These are phyloP conservation scores for Cardiocondyla obscurior DNA, from an alignment of 1,140 invertebrate species.

Conservation along the genomic window DNA sequence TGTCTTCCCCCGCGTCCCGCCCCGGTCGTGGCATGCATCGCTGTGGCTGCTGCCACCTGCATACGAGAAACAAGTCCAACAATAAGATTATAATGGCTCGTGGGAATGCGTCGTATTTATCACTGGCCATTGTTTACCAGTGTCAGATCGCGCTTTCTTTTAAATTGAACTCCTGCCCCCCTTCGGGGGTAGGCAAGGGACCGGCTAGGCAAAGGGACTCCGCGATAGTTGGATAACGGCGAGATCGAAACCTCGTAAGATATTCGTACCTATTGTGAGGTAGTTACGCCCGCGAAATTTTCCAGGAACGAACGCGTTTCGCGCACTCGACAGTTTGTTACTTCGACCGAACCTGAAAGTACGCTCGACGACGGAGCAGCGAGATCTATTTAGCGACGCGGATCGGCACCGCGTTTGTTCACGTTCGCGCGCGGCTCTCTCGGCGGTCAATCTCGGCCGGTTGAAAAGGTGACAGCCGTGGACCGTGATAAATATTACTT, in stretches of 20 bases:
- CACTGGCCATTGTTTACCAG: constrained; percentile 81
- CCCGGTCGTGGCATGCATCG: constrained; percentile 45
- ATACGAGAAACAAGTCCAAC: constrained; percentile 79
- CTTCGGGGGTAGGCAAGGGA: not conserved
- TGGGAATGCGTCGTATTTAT: constrained; percentile 81
- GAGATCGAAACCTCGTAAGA: not conserved
- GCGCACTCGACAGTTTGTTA: not conserved
- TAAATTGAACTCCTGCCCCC: constrained; percentile 66
- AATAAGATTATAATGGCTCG: constrained; percentile 83
- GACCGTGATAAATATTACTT: constrained; percentile 38
- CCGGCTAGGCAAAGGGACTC: not conserved
- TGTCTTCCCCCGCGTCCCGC: constrained; percentile 23
- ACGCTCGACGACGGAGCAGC: not conserved
- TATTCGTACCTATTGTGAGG: not conserved
- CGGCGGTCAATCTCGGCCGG: constrained; percentile 35
- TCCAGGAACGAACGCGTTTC: too few species aligned
- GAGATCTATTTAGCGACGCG: not conserved
- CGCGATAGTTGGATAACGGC: not conserved
- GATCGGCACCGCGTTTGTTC: not conserved
- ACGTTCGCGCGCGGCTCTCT: not conserved
- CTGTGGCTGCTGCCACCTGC: constrained; percentile 76
- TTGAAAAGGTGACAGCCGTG: constrained; percentile 18
- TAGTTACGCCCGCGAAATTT: not conserved
- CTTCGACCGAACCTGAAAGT: not conserved
- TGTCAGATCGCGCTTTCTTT: constrained; percentile 77